A percentile compares a stretch with the other conserved stretches of the same genome.
phyloP scores from a whole-genome alignment of 1,140 invertebrate species.

The Belonocnema kinseyi region DNA sequence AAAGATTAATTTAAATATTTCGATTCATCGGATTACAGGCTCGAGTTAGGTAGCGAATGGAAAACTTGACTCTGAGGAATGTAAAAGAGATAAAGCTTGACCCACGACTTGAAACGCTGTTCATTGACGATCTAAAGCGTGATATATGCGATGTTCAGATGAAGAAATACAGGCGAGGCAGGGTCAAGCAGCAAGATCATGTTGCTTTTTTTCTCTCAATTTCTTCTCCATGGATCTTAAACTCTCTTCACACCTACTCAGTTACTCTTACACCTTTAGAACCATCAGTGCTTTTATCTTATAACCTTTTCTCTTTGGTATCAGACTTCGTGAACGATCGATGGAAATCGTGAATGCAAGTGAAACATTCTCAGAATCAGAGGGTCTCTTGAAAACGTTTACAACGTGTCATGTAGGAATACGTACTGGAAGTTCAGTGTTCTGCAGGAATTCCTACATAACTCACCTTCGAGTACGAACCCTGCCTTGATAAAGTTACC shows the following conservation, averaged over 20 bases:
- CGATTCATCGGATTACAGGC: neutral
- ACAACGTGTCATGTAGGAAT: neutral
- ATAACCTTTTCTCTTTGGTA: conserved; percentile 1
- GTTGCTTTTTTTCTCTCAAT: neutral
- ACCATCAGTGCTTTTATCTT: neutral
- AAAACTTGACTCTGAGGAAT: neutral
- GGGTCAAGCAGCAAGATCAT: conserved; percentile 27
- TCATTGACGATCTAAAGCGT: conserved; percentile 19
- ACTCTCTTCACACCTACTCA: conserved; percentile 25
- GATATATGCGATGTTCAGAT: conserved; percentile 23
- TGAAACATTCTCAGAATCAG: neutral
- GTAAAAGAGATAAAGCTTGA: neutral
- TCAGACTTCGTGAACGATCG: neutral
- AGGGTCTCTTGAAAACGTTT: neutral
- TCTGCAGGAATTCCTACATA: neutral
- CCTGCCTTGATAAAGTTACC: neutral
- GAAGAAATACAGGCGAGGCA: neutral
- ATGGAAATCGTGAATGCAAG: conserved; percentile 1
- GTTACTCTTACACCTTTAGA: conserved; percentile 4
- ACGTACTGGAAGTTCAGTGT: neutral
- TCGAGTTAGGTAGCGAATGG: neutral
- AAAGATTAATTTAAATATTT: neutral
- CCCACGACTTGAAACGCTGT: conserved; percentile 15
- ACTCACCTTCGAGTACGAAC: neutral
- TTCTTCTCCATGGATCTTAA: conserved; percentile 10